Evolutionary conservation across 2,888 invertebrate species (phyloP).

Genomic region (Clusia tigrina): DNA sequence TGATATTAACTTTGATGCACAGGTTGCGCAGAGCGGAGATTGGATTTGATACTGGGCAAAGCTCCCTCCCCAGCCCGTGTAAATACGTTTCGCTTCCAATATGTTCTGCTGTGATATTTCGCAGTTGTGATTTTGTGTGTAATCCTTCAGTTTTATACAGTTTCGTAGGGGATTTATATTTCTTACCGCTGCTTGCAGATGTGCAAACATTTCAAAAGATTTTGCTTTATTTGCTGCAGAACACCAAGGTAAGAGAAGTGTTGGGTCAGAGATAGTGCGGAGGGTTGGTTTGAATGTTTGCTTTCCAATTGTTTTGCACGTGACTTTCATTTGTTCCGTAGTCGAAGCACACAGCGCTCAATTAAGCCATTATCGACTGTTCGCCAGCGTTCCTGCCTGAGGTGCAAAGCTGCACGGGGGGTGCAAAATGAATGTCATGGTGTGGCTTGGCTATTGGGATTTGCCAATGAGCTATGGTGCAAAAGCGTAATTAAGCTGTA

Average conservation of each 20-base stretch:
- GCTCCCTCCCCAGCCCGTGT: not conserved
- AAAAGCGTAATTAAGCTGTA: constrained; percentile 14
- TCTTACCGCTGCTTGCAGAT: not conserved
- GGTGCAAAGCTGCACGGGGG: not conserved
- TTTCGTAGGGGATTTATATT: constrained; percentile 6
- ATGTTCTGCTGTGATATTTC: not conserved
- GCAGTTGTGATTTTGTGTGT: not conserved
- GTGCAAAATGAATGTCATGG: not conserved
- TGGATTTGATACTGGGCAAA: too few species aligned
- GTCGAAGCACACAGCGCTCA: constrained; percentile 22
- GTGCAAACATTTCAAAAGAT: not conserved
- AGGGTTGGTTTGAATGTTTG: not conserved
- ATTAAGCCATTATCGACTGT: constrained; percentile 29
- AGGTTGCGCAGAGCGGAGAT: not conserved
- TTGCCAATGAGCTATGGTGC: not conserved
- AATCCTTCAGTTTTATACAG: constrained; percentile 1
- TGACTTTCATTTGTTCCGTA: constrained; percentile 26
- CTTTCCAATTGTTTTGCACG: constrained; percentile 23
- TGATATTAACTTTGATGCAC: constrained; percentile 35
- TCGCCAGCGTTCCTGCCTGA: not conserved
- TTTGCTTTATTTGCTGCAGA: constrained; percentile 3
- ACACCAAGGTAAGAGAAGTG: not conserved
- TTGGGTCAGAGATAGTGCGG: not conserved
- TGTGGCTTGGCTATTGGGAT: not conserved
- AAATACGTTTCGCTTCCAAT: not conserved